A percentile compares a stretch with the other conserved stretches of the same genome.
Evolutionary conservation across 2,113 vertebrate genomes (phyloP).

Genomic region (Corvus cornix): DNA sequence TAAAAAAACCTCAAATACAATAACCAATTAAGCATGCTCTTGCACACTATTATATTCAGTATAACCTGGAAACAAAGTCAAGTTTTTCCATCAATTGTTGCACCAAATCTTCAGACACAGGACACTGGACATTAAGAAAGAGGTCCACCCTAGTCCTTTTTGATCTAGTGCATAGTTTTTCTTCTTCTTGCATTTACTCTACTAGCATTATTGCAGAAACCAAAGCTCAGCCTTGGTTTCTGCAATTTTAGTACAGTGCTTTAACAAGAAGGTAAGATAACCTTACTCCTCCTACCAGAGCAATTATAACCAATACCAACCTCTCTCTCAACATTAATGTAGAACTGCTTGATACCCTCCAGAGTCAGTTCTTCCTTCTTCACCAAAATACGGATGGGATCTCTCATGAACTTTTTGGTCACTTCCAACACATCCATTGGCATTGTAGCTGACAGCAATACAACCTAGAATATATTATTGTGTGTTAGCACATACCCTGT

Average conservation of each 20-base stretch:
- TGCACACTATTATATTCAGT: accelerated
- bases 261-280: constrained; percentile 74
- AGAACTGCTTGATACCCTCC: constrained; percentile 99
- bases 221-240: constrained; percentile 57
- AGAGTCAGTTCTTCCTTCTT: constrained; percentile 98
- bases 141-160: constrained; percentile 78
- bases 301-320: constrained; percentile 52
- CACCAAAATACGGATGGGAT: constrained; percentile 95
- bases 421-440: constrained; percentile 98
- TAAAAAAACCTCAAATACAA: neutral
- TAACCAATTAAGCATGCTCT: too few relatives aligned
- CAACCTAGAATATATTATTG: constrained; percentile 76
- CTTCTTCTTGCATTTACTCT: constrained; percentile 79
- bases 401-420: constrained; percentile 98
- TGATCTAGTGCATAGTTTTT: constrained; percentile 67
- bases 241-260: constrained; percentile 82
- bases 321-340: constrained; percentile 98
- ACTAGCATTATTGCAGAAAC: constrained; percentile 78
- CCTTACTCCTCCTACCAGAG: neutral
- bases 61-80: accelerated
- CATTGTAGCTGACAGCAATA: constrained; percentile 97
- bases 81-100: constrained; percentile 34
- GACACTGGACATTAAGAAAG: constrained; percentile 86
- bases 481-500: accelerated
- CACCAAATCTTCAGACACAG: constrained; percentile 76